Base-by-base conservation (phyloP, 2,888 invertebrate species). In the Argyra leucocephala region DNA sequence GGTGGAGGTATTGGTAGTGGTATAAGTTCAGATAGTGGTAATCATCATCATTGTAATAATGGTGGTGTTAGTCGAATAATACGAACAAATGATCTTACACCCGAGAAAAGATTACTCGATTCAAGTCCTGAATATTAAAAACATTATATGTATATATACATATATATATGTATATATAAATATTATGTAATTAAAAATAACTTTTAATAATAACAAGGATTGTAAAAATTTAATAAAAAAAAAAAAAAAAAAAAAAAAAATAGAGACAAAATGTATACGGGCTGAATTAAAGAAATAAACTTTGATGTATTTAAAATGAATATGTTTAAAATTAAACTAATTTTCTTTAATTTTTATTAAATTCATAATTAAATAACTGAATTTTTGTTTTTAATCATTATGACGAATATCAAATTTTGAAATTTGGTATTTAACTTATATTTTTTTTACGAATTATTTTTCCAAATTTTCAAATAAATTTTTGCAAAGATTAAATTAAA, bases 71-170 rank as follows among this genome's bases (percentile, higher is more conserved):
- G 74, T 69, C 73, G 76, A 66, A 78, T 78, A 62, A 71, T 77
- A 64, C 76, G 78, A 66, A 78, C 78, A 65, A 75, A 76, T 64
- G 80, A 80, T 72, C 71, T 80, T 66, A 80, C 80, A 69, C 80
- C 81, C 37, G 80, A 80, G 70, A 80, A 80, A 72, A 74, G 81
- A 61, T 73, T 80, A 70, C 78, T 80, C 67, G 80, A 80, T 72
- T 78, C 80, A 70, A 79, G 78, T 76, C 76, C 78, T 68, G 80
- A 80, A 70, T 80, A 78, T 71, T 80, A 73, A 71, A 65, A n/a
- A n/a, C n/a, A n/a, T n/a, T 67, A 57, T 61, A 69, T 64, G 61
- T 59, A 63, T 62, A 67, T 63, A 61, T 61, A 65, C 31, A 66
- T 22, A 66, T 37, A 66, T 64, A 64, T 67, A 70, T 70, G 68